phyloP scores from a whole-genome alignment of 2,888 invertebrate species.

The Tetramorium bicarinatum region DNA sequence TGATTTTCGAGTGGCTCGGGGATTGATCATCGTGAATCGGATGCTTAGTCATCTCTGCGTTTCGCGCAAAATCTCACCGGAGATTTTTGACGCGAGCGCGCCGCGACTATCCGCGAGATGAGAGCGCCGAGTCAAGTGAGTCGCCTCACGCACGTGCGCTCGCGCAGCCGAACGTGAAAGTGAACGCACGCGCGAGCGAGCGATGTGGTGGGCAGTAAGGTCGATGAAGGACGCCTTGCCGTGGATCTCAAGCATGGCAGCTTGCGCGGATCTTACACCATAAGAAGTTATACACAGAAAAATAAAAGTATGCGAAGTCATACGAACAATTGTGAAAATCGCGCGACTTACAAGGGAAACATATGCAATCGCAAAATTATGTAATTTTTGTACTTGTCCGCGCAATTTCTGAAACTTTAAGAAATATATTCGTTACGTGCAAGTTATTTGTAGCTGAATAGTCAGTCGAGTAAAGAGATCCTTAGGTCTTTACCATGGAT shows the following conservation, averaged over 20 bases:
- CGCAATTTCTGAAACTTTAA: not conserved
- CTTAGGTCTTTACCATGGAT: not conserved
- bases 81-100: not conserved
- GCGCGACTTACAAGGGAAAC: not conserved
- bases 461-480: not conserved
- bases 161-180: constrained; percentile 79
- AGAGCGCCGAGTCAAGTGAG: constrained; percentile 29
- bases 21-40: no score
- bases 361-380: not conserved
- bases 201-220: constrained; percentile 77
- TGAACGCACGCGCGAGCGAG: constrained; percentile 69
- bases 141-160: constrained; percentile 65
- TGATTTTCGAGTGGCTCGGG: not conserved
- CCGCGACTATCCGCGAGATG: constrained; percentile 14
- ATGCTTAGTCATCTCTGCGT: not conserved
- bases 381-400: not conserved
- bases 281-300: constrained; percentile 42
- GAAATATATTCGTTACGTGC: not conserved
- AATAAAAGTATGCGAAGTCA: not conserved
- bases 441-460: not conserved
- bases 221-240: constrained; percentile 78
- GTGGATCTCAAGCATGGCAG: constrained; percentile 63
- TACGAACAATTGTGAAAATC: not conserved
- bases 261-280: constrained; percentile 62
- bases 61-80: constrained; percentile 8